Evolutionary conservation across 2,888 invertebrate genomes (phyloP).

Genomic region (Standfussiana lucernea): DNA sequence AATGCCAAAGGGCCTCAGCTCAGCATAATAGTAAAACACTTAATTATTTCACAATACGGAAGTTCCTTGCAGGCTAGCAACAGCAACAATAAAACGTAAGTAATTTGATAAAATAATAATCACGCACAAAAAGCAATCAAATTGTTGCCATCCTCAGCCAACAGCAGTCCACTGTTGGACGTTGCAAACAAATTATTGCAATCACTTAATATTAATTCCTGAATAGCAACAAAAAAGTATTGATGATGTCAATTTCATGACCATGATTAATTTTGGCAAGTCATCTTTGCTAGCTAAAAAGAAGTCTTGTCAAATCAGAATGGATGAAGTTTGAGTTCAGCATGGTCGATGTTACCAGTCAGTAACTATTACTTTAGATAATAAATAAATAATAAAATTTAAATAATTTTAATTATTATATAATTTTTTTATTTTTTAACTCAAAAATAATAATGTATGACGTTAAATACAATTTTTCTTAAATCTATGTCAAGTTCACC

Average conservation of each 20-base stretch:
- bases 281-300: background rate
- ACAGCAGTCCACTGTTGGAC: no score
- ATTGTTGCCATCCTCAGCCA: background rate
- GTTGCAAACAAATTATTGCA: background rate
- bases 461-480: no score
- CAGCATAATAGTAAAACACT: background rate
- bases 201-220: conserved; percentile 9
- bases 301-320: background rate
- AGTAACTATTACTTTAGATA: no score
- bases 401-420: no score
- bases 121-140: conserved; percentile 18
- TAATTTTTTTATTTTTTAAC: no score
- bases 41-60: conserved; percentile 18
- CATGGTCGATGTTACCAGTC: no score
- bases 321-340: no score
- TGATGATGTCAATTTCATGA: background rate
- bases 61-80: background rate
- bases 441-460: no score
- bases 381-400: no score
- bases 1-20: no score
- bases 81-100: background rate
- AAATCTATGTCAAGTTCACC: no score
- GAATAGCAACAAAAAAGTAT: conserved; percentile 21
- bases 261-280: background rate
- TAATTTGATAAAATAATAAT: conserved; percentile 14